Evolutionary conservation across 2,888 invertebrate species (phyloP).

Genomic region (Synanthedon andrenaeformis): DNA sequence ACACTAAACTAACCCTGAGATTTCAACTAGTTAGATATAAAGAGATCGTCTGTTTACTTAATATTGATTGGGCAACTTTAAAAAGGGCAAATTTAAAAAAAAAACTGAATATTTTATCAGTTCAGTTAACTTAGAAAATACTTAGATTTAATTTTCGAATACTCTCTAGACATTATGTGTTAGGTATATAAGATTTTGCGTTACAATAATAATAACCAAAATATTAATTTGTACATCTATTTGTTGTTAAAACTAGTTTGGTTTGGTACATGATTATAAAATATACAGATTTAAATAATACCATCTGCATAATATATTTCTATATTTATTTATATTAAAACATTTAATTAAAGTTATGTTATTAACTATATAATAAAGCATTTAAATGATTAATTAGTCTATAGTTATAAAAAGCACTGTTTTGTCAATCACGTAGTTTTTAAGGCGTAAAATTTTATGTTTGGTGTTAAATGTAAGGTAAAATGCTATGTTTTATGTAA

Average conservation of each 20-base stretch:
- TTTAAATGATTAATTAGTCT: constrained; percentile 25
- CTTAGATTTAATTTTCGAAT: constrained; percentile 1
- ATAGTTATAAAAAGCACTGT: constrained; percentile 33
- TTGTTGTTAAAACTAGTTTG: too few species aligned
- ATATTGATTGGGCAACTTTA: too few species aligned
- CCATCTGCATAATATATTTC: too few species aligned
- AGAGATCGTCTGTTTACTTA: neutral
- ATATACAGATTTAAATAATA: too few species aligned
- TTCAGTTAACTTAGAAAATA: constrained; percentile 4
- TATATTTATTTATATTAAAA: too few species aligned
- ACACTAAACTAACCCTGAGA: constrained; percentile 14
- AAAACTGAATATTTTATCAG: constrained; percentile 3
- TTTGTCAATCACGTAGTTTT: constrained; percentile 37
- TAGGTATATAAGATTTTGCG: neutral
- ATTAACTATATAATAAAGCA: constrained; percentile 23
- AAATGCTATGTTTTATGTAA: neutral
- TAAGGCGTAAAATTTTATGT: constrained; percentile 5
- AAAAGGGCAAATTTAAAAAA: too few species aligned
- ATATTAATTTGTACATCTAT: too few species aligned
- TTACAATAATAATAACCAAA: too few species aligned
- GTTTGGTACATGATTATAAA: too few species aligned
- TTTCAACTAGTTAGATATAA: neutral
- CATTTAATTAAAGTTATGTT: too few species aligned
- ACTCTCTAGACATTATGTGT: neutral
- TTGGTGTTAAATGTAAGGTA: neutral